Conservation (phyloP, 2,888 invertebrate genomes). For the Lycophotia porphyrea region DNA sequence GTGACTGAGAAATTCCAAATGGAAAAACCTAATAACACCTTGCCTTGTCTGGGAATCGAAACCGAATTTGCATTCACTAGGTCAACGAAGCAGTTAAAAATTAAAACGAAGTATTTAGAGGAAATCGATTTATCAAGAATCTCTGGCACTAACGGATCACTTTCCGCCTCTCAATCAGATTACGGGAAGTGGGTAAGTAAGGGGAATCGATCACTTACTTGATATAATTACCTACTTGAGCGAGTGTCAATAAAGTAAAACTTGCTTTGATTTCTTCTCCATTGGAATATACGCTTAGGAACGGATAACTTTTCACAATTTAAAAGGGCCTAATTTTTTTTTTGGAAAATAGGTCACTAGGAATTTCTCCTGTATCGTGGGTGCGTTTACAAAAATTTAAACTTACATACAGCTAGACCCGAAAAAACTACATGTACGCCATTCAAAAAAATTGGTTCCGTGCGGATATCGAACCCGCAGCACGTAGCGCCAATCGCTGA, state of each 20-base stretch:
- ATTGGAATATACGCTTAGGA: background rate
- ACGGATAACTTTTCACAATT: background rate
- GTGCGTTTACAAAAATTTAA: no score
- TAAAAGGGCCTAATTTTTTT: background rate
- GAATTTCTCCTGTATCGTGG: no score
- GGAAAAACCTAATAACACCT: background rate
- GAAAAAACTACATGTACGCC: no score
- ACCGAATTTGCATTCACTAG: background rate
- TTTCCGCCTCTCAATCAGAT: slow-evolving; percentile 18
- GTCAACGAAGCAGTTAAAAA: background rate
- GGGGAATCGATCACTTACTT: slow-evolving; percentile 1
- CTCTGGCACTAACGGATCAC: slow-evolving; percentile 6
- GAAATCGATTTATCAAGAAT: slow-evolving; percentile 4
- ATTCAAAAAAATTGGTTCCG: no score
- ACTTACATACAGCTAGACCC: no score
- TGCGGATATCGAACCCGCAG: no score
- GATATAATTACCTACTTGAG: background rate
- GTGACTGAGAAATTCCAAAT: background rate
- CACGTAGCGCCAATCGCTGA: no score
- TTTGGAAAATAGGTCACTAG: no score
- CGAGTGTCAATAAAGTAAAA: background rate
- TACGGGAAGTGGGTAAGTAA: slow-evolving; percentile 2
- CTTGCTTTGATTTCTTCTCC: background rate
- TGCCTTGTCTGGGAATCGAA: background rate
- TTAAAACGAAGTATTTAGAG: background rate